phyloP scores from a whole-genome alignment of 1,140 invertebrate genomes.

The Lucilia sericata region DNA sequence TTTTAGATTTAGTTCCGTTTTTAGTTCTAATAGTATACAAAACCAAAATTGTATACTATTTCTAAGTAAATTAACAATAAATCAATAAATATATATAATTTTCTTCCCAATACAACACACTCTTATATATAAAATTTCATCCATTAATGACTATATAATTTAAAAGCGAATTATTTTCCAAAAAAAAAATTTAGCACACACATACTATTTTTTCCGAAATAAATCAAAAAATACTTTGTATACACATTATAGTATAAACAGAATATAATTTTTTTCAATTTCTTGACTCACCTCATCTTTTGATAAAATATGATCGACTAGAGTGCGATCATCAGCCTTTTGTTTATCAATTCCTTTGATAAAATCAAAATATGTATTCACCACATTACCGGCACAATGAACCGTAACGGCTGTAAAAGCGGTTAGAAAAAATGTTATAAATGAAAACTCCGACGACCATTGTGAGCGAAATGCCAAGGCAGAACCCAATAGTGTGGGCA shows the following conservation, averaged over 20 bases:
- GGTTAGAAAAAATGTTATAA: constrained; percentile 83
- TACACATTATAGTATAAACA: not conserved
- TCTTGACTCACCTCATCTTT: constrained; percentile 65
- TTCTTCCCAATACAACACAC: too few species aligned
- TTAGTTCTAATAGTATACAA: too few species aligned
- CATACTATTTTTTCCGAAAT: not conserved
- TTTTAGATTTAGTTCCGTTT: too few species aligned
- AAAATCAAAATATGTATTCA: constrained; percentile 96
- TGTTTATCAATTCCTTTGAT: constrained; percentile 92
- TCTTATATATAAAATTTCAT: too few species aligned
- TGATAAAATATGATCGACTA: constrained; percentile 88
- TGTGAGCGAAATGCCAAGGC: constrained; percentile 86
- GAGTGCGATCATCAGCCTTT: constrained; percentile 91
- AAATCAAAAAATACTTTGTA: constrained; percentile 23
- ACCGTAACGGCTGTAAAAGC: constrained; percentile 89
- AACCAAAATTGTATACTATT: too few species aligned
- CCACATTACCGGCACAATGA: constrained; percentile 95
- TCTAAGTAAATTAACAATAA: too few species aligned
- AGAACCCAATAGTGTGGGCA: constrained; percentile 85
- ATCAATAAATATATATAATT: too few species aligned
- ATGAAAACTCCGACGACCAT: constrained; percentile 78
- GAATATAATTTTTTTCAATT: not conserved
- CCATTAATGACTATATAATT: too few species aligned
- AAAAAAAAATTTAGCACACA: not conserved
- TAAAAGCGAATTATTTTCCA: too few species aligned